phyloP scores from a whole-genome alignment of 2,888 invertebrate genomes.

The Sinhomidia bicolor region DNA sequence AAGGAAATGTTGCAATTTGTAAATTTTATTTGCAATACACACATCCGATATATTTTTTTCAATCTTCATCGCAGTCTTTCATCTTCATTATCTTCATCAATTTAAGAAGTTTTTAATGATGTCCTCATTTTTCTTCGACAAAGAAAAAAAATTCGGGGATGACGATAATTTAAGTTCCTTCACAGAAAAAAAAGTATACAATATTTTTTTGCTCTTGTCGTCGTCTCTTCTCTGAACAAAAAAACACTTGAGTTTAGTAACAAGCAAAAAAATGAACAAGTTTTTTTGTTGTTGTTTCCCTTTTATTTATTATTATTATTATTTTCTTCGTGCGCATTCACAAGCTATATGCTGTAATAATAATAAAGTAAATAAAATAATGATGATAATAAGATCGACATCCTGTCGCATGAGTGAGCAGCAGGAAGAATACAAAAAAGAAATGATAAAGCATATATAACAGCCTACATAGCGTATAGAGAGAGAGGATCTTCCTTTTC shows the following conservation, averaged over 20 bases:
- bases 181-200: background rate
- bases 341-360: background rate
- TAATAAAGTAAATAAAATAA: too few species aligned
- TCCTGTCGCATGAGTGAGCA: background rate
- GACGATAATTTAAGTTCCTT: conserved; percentile 41
- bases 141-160: conserved; percentile 25
- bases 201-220: background rate
- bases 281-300: conserved; percentile 27
- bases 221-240: conserved; percentile 5
- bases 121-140: conserved; percentile 59
- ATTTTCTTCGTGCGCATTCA: background rate
- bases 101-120: conserved; percentile 71
- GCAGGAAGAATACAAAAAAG: background rate
- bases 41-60: background rate
- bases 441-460: background rate
- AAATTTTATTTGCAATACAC: too few species aligned
- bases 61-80: background rate
- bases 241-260: conserved; percentile 61
- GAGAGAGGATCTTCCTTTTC: background rate
- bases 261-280: conserved; percentile 61
- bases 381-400: conserved; percentile 6
- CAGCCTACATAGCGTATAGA: too few species aligned
- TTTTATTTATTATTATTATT: too few species aligned
- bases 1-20: too few species aligned
- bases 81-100: conserved; percentile 57